A percentile compares a stretch with the other conserved stretches of the same genome.
phyloP scores from a whole-genome alignment of 2,888 invertebrate genomes.

The Polia nebulosa region DNA sequence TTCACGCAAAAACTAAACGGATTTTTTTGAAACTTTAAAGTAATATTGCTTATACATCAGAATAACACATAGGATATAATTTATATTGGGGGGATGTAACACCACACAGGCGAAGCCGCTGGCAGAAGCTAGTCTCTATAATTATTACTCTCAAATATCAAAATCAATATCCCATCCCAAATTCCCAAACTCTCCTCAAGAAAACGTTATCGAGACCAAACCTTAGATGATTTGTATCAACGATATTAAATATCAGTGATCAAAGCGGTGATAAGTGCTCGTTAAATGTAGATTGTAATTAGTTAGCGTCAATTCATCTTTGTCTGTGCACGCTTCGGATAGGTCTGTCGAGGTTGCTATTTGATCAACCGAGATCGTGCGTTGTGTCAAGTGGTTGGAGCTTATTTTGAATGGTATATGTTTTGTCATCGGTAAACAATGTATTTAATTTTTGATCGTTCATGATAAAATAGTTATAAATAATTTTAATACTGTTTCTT shows the following conservation, averaged over 20 bases:
- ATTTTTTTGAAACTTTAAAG: too few relatives aligned
- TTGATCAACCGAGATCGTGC: constrained; percentile 25
- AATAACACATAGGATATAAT: too few relatives aligned
- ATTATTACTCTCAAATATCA: background rate
- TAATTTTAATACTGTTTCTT: too few relatives aligned
- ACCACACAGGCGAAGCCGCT: too few relatives aligned
- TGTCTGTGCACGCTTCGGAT: constrained; percentile 14
- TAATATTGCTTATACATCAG: too few relatives aligned
- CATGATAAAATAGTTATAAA: too few relatives aligned
- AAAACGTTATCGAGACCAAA: background rate
- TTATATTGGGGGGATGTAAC: too few relatives aligned
- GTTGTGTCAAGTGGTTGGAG: constrained; percentile 19
- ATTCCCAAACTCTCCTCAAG: background rate
- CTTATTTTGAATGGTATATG: background rate
- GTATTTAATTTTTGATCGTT: too few relatives aligned
- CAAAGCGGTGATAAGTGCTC: constrained; percentile 32
- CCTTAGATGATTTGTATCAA: background rate
- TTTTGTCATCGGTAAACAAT: background rate
- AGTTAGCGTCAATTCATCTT: constrained; percentile 31
- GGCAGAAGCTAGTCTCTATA: too few relatives aligned
- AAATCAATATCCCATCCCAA: constrained; percentile 2
- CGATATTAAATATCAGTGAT: constrained; percentile 32
- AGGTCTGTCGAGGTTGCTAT: constrained; percentile 4
- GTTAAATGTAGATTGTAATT: constrained; percentile 37
- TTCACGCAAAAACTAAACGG: too few relatives aligned